These are phyloP conservation scores for Drosophila navojoa DNA, from an alignment of 1,140 invertebrate species.

Conservation along the genomic window DNA sequence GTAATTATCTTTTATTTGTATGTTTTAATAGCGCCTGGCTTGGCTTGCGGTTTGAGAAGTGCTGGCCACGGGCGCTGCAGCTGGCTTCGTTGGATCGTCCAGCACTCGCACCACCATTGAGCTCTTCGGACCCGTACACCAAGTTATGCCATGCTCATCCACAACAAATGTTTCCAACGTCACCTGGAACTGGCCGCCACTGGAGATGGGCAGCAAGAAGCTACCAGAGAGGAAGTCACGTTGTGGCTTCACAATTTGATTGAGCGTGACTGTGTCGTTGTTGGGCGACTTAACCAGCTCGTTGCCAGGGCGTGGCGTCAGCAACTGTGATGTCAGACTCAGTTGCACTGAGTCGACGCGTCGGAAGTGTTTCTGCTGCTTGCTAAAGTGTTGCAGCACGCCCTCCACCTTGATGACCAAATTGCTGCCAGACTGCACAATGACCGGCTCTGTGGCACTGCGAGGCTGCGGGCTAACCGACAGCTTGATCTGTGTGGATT, in stretches of 20 bases:
- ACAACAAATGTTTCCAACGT: slow-evolving; percentile 82
- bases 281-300: slow-evolving; percentile 75
- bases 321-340: slow-evolving; percentile 88
- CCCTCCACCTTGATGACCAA: slow-evolving; percentile 94
- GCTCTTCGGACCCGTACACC: slow-evolving; percentile 82
- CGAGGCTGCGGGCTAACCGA: slow-evolving; percentile 93
- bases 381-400: slow-evolving; percentile 89
- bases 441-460: slow-evolving; percentile 90
- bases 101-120: slow-evolving; percentile 81
- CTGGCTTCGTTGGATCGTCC: slow-evolving; percentile 77
- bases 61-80: slow-evolving; percentile 54
- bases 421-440: slow-evolving; percentile 90
- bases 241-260: slow-evolving; percentile 89
- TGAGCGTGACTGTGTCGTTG: slow-evolving; percentile 85
- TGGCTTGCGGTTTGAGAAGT: slow-evolving; percentile 64
- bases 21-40: slow-evolving; percentile 63
- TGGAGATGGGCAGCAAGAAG: slow-evolving; percentile 87
- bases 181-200: slow-evolving; percentile 82
- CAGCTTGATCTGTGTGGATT: slow-evolving; percentile 92
- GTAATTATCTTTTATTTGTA: neutral
- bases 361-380: slow-evolving; percentile 87
- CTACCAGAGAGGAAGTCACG: slow-evolving; percentile 92
- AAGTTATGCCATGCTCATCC: slow-evolving; percentile 79
- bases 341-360: slow-evolving; percentile 89
- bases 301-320: slow-evolving; percentile 84